These are phyloP conservation scores for Brachionus asplanchnoidis DNA, from an alignment of 1,140 invertebrate species.

Conservation along the genomic window DNA sequence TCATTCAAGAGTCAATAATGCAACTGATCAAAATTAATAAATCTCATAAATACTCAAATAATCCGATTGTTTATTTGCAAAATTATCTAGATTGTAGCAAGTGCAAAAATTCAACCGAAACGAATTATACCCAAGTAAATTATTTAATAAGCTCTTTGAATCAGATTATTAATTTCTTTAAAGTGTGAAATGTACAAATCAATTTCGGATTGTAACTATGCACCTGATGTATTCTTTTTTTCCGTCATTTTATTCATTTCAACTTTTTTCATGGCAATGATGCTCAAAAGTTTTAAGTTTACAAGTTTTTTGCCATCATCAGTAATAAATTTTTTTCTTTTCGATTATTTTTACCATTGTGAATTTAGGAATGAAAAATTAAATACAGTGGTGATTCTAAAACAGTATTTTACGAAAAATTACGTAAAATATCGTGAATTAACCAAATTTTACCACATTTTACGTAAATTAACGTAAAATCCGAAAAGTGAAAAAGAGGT, in stretches of 20 bases:
- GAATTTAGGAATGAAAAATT: too few relatives aligned
- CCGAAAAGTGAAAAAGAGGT: too few relatives aligned
- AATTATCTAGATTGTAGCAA: background rate
- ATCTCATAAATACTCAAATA: background rate
- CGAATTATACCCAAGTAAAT: background rate
- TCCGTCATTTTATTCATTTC: slow-evolving; percentile 86
- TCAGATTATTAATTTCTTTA: background rate
- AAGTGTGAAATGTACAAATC: background rate
- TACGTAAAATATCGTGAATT: too few relatives aligned
- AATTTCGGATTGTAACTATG: slow-evolving; percentile 57
- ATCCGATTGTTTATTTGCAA: background rate
- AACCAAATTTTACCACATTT: too few relatives aligned
- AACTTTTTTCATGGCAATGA: slow-evolving; percentile 81
- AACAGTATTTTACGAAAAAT: too few relatives aligned
- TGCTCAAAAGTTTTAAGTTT: slow-evolving; percentile 86
- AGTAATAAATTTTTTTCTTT: slow-evolving; percentile 67
- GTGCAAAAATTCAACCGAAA: background rate
- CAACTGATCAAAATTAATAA: slow-evolving; percentile 52
- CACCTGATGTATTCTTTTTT: slow-evolving; percentile 92
- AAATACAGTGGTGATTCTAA: too few relatives aligned
- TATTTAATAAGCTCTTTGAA: background rate
- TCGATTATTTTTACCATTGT: too few relatives aligned
- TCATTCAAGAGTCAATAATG: slow-evolving; percentile 84
- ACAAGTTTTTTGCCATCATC: slow-evolving; percentile 86
- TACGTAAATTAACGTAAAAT: too few relatives aligned